These are phyloP conservation scores for Periphyllus acericola DNA, from an alignment of 2,888 invertebrate species.

Conservation along the genomic window DNA sequence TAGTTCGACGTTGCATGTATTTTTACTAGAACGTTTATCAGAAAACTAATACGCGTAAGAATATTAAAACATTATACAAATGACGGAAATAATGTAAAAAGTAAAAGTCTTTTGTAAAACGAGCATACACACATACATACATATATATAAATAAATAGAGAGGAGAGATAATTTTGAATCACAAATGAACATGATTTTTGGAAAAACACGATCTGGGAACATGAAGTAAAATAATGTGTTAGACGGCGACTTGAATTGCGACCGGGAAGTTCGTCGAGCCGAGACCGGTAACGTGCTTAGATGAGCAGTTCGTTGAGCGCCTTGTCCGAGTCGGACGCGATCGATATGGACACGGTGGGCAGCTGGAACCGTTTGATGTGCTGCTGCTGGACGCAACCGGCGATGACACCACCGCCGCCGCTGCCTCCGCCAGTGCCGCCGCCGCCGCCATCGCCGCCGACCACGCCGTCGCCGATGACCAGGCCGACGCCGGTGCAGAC, in stretches of 20 bases:
- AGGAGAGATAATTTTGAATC: too few relatives aligned
- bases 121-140: too few relatives aligned
- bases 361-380: constrained; percentile 59
- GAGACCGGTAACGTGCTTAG: not conserved
- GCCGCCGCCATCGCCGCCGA: not conserved
- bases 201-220: too few relatives aligned
- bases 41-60: too few relatives aligned
- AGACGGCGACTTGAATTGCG: not conserved
- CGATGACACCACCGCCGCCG: not conserved
- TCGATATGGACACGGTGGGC: constrained; percentile 63
- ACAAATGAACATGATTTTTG: too few relatives aligned
- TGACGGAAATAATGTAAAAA: too few relatives aligned
- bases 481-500: not conserved
- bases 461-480: not conserved
- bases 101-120: too few relatives aligned
- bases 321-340: constrained; percentile 63
- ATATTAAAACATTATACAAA: too few relatives aligned
- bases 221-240: too few relatives aligned
- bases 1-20: too few relatives aligned
- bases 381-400: constrained; percentile 26
- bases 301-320: constrained; percentile 61
- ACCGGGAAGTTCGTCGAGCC: not conserved
- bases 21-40: too few relatives aligned
- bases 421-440: not conserved
- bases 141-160: too few relatives aligned